phyloP scores from a whole-genome alignment of 2,888 invertebrate genomes.

The Agriopis aurantiaria region DNA sequence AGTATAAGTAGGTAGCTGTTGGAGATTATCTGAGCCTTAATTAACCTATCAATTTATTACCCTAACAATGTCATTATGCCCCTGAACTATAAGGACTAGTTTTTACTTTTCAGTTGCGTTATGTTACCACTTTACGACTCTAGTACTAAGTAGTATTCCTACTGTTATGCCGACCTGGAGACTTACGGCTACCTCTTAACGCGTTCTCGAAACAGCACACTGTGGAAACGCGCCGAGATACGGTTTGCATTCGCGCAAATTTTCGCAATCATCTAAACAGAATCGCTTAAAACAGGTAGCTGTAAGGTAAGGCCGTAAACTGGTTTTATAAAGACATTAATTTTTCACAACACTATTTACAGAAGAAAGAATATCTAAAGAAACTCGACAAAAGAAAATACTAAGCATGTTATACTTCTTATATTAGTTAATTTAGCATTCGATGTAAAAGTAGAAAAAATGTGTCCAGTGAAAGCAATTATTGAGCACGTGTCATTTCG shows the following conservation, averaged over 20 bases:
- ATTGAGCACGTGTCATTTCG: conserved; percentile 18
- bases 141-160: no score
- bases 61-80: conserved; percentile 4
- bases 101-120: neutral
- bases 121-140: neutral
- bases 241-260: no score
- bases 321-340: no score
- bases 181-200: no score
- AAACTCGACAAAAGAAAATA: neutral
- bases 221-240: no score
- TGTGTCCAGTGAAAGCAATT: conserved; percentile 17
- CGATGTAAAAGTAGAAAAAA: conserved; percentile 14
- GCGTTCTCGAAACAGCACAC: no score
- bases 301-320: no score
- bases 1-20: conserved; percentile 10
- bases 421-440: neutral
- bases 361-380: no score
- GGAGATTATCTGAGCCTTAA: conserved; percentile 1
- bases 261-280: no score
- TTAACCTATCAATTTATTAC: conserved; percentile 1
- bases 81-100: conserved; percentile 2
- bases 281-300: no score
- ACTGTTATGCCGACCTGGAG: no score
- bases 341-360: no score
- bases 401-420: neutral